Evolutionary conservation across 2,797 vertebrate species (phyloP).

Genomic region (Tinamus major): DNA sequence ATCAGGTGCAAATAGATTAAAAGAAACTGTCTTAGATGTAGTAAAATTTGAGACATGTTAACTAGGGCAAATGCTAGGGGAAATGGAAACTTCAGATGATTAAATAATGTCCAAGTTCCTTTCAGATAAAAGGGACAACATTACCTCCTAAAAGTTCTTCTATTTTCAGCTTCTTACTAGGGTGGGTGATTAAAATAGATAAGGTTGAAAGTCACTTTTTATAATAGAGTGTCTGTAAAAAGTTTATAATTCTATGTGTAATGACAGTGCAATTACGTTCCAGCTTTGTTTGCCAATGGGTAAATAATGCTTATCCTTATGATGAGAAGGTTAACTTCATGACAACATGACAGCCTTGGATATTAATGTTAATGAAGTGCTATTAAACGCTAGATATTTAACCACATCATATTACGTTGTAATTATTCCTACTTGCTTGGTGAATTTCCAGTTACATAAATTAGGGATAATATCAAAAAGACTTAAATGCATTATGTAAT

Average conservation of each 20-base stretch:
- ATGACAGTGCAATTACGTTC: not conserved
- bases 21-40: too few relatives aligned
- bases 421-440: slow-evolving; percentile 50
- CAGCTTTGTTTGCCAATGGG: slow-evolving; percentile 33
- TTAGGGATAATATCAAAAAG: slow-evolving; percentile 11
- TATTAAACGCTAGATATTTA: slow-evolving; percentile 64
- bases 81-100: not conserved
- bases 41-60: too few relatives aligned
- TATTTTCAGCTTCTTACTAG: not conserved
- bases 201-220: not conserved
- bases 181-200: not conserved
- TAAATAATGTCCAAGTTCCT: not conserved
- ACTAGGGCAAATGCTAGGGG: not conserved
- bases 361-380: slow-evolving; percentile 64
- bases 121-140: fast-evolving
- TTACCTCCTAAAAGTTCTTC: not conserved
- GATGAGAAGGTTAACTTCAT: slow-evolving; percentile 52
- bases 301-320: slow-evolving; percentile 36
- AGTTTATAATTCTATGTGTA: not conserved
- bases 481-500: not conserved
- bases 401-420: slow-evolving; percentile 48
- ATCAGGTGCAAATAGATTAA: not conserved
- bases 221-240: not conserved
- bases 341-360: slow-evolving; percentile 42
- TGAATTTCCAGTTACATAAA: slow-evolving; percentile 54